Conservation (phyloP, 2,113 vertebrate genomes). For the Oncorhynchus kisutch region DNA sequence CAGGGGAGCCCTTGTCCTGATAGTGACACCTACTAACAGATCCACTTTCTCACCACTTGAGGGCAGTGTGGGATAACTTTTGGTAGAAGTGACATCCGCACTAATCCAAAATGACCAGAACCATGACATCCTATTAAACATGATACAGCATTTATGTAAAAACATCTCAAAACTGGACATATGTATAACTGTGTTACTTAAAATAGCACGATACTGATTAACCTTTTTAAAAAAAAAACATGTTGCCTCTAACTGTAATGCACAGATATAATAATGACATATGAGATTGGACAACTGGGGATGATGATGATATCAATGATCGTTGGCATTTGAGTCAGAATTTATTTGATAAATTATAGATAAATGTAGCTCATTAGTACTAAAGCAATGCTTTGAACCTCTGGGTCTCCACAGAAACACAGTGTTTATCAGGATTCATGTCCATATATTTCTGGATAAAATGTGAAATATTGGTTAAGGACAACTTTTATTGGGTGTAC, state of each 20-base stretch:
- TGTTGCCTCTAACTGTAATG: slow-evolving; percentile 42
- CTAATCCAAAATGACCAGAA: slow-evolving; percentile 65
- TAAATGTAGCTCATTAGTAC: not conserved
- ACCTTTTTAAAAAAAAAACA: slow-evolving; percentile 54
- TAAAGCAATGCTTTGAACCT: too few species aligned
- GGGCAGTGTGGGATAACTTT: slow-evolving; percentile 59
- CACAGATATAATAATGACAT: slow-evolving; percentile 32
- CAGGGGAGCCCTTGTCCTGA: not conserved
- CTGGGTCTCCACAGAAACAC: too few species aligned
- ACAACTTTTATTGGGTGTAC: too few species aligned
- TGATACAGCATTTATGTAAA: slow-evolving; percentile 58
- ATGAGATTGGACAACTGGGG: slow-evolving; percentile 19
- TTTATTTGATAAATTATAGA: slow-evolving; percentile 14
- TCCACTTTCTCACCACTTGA: slow-evolving; percentile 39
- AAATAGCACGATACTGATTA: slow-evolving; percentile 63
- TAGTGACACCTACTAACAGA: slow-evolving; percentile 12
- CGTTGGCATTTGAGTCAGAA: slow-evolving; percentile 49
- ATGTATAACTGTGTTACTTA: slow-evolving; percentile 61
- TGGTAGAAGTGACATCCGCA: slow-evolving; percentile 11
- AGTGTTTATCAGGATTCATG: too few species aligned
- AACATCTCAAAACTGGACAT: slow-evolving; percentile 53
- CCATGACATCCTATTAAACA: slow-evolving; percentile 66
- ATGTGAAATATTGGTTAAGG: too few species aligned
- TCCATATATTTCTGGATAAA: too few species aligned
- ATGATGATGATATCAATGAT: slow-evolving; percentile 23